Conservation (phyloP, 1,140 invertebrate genomes). For the Apis laboriosa region DNA sequence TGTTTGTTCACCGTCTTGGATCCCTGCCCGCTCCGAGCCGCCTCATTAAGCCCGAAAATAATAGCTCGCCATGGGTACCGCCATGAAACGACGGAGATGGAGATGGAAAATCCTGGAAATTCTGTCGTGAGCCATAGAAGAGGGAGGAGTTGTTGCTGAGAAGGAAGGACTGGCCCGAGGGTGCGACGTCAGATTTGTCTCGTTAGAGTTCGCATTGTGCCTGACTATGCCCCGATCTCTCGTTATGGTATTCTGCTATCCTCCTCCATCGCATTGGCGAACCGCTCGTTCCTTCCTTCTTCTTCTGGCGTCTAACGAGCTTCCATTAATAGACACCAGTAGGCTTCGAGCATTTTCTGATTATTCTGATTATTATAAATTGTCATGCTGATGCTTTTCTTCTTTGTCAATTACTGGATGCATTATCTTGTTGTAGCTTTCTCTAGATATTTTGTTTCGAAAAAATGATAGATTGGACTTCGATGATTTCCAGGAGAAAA, state of each 20-base stretch:
- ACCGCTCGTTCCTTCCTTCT: slow-evolving; percentile 12
- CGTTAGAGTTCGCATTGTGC: slow-evolving; percentile 80
- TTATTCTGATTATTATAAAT: too few species aligned
- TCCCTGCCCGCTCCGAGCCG: background rate
- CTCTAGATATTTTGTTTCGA: too few species aligned
- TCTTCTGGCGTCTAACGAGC: slow-evolving; percentile 61
- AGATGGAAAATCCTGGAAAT: background rate
- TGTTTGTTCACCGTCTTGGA: slow-evolving; percentile 41
- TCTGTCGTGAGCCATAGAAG: slow-evolving; percentile 42
- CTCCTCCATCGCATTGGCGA: background rate
- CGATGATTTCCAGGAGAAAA: too few species aligned
- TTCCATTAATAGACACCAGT: slow-evolving; percentile 60
- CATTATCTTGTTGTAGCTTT: too few species aligned
- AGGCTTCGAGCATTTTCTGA: background rate
- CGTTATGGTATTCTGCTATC: slow-evolving; percentile 40
- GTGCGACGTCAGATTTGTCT: slow-evolving; percentile 80
- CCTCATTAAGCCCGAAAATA: slow-evolving; percentile 45
- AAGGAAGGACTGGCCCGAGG: slow-evolving; percentile 59
- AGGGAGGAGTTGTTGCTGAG: slow-evolving; percentile 28
- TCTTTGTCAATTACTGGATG: too few species aligned
- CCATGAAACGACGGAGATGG: slow-evolving; percentile 12
- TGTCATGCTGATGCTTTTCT: too few species aligned
- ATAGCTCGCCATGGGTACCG: slow-evolving; percentile 3
- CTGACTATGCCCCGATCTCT: slow-evolving; percentile 69
- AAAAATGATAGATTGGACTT: too few species aligned